Evolutionary conservation across 2,888 invertebrate genomes (phyloP).

Genomic region (Entomobrya proxima): DNA sequence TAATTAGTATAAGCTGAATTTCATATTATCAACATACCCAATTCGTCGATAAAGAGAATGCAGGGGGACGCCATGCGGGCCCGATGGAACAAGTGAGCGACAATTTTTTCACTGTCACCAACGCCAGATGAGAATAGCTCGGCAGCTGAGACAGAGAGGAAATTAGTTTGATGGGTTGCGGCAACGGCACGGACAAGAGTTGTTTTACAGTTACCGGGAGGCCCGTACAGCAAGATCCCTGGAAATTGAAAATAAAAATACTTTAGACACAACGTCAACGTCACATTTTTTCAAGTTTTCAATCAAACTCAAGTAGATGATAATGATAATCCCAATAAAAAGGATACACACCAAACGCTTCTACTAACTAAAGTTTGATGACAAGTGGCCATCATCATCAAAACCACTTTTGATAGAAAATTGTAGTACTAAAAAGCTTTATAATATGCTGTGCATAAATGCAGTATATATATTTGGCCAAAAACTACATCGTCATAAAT

Average conservation of each 20-base stretch:
- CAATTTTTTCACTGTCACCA: constrained; percentile 82
- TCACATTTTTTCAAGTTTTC: neutral
- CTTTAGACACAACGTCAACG: neutral
- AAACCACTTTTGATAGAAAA: constrained; percentile 14
- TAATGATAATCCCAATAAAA: neutral
- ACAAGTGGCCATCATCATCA: constrained; percentile 33
- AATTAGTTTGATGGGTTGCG: constrained; percentile 79
- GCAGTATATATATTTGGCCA: neutral
- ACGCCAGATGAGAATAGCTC: constrained; percentile 83
- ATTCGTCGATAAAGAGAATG: constrained; percentile 83
- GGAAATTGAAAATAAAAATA: constrained; percentile 52
- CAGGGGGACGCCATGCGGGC: constrained; percentile 82
- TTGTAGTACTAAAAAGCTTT: neutral
- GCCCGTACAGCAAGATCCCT: constrained; percentile 82
- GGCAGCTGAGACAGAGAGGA: constrained; percentile 81
- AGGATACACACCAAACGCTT: neutral
- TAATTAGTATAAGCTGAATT: constrained; percentile 60
- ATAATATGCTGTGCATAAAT: neutral
- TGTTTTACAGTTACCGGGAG: constrained; percentile 84
- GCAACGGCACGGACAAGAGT: constrained; percentile 81
- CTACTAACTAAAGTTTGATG: constrained; percentile 10
- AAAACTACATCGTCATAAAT: constrained; percentile 22
- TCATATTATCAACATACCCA: constrained; percentile 78
- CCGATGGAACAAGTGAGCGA: constrained; percentile 81
- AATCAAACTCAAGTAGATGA: neutral